Evolutionary conservation across 2,113 vertebrate species (phyloP).

Genomic region (Otis tarda): DNA sequence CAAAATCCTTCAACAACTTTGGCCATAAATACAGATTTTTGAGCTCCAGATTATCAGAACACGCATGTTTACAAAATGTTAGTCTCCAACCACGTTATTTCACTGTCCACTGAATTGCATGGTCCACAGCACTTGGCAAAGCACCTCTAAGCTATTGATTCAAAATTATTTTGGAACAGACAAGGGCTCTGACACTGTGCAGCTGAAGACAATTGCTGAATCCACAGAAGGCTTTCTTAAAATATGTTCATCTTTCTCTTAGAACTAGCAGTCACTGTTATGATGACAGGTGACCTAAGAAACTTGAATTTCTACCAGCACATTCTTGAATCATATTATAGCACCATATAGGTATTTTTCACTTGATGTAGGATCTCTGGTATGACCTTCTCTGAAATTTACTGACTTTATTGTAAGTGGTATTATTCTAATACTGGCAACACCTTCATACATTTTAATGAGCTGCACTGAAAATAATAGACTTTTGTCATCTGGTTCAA

Average conservation of each 20-base stretch:
- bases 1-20: not conserved
- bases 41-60: not conserved
- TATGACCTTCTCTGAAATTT: constrained; percentile 51
- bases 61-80: not conserved
- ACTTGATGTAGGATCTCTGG: not conserved
- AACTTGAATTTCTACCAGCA: constrained; percentile 35
- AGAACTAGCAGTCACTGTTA: constrained; percentile 9
- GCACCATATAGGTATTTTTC: constrained; percentile 16
- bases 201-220: constrained; percentile 11
- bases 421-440: constrained; percentile 41
- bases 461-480: constrained; percentile 38
- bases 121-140: not conserved
- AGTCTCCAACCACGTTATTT: not conserved
- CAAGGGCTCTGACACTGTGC: not conserved
- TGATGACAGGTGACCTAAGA: constrained; percentile 27
- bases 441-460: constrained; percentile 63
- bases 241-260: not conserved
- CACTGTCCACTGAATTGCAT: not conserved
- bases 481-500: constrained; percentile 26
- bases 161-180: not conserved
- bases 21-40: not conserved
- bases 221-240: not conserved
- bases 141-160: not conserved
- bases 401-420: constrained; percentile 42
- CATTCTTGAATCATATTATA: constrained; percentile 20